These are phyloP conservation scores for Clarias pachynema DNA, from an alignment of 2,797 vertebrate species.

Conservation along the genomic window DNA sequence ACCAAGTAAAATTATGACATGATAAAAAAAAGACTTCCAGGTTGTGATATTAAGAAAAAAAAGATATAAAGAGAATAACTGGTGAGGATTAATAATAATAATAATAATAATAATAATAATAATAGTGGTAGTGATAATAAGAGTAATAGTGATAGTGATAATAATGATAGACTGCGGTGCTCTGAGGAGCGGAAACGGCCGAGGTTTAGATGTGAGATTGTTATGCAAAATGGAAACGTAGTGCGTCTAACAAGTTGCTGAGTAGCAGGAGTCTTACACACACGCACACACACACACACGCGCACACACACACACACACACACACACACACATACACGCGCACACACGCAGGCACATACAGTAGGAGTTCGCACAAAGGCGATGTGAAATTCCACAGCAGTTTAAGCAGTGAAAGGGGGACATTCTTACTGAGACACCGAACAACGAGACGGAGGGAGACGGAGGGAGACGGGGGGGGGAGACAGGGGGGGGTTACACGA, in stretches of 20 bases:
- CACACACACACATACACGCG: neutral
- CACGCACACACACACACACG: neutral
- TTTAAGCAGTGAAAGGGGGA: slow-evolving; percentile 52
- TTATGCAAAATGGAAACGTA: neutral
- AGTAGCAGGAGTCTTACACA: neutral
- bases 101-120: no score
- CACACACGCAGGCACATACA: neutral
- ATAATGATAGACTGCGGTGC: no score
- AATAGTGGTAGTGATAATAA: no score
- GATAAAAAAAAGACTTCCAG: neutral
- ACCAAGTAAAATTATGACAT: no score
- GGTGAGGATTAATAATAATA: neutral
- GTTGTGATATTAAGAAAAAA: neutral
- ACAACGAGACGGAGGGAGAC: slow-evolving; percentile 20
- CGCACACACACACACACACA: neutral
- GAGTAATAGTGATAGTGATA: no score
- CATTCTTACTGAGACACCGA: slow-evolving; percentile 53
- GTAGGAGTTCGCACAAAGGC: slow-evolving; percentile 6
- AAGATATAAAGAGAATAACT: neutral
- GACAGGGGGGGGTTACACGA: neutral
- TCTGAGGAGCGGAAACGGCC: neutral
- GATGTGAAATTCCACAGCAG: slow-evolving; percentile 24
- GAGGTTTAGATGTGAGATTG: neutral
- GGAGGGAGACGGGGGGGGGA: neutral
- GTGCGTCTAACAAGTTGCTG: neutral